Evolutionary conservation across 2,888 invertebrate species (phyloP).

Genomic region (Agrotis ipsilon): DNA sequence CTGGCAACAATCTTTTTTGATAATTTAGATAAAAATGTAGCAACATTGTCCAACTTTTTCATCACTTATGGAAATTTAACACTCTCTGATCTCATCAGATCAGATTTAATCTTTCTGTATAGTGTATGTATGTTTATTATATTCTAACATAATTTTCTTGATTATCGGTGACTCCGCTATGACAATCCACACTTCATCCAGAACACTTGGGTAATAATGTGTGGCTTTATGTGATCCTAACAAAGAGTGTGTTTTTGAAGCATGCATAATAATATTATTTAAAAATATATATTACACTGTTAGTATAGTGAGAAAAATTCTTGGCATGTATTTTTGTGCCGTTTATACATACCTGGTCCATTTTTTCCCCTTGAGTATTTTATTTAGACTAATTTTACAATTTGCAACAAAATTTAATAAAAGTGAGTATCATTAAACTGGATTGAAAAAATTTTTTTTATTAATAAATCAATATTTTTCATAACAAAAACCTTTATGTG

Average conservation of each 20-base stretch:
- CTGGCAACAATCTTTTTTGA: constrained; percentile 15
- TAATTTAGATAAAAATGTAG: constrained; percentile 6
- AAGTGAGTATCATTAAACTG: too few species aligned
- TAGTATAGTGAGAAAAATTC: too few species aligned
- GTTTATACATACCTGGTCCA: too few species aligned
- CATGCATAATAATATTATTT: constrained; percentile 28
- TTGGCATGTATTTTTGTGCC: too few species aligned
- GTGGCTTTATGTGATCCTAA: constrained; percentile 55
- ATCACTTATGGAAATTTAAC: background rate
- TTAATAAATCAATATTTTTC: background rate
- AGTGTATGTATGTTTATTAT: constrained; percentile 3
- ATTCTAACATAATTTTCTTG: constrained; percentile 69
- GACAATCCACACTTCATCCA: constrained; percentile 69
- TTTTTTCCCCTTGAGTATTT: background rate
- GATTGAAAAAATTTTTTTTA: background rate
- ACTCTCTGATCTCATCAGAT: background rate
- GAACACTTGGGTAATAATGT: constrained; percentile 86
- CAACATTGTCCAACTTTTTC: constrained; percentile 11
- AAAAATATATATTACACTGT: too few species aligned
- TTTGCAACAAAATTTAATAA: background rate
- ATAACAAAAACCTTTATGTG: background rate
- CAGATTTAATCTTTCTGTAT: constrained; percentile 5
- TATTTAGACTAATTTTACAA: background rate
- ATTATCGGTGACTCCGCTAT: constrained; percentile 79
- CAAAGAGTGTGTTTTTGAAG: constrained; percentile 22